Evolutionary conservation across 1,140 invertebrate genomes (phyloP).

Genomic region (Diprion similis): DNA sequence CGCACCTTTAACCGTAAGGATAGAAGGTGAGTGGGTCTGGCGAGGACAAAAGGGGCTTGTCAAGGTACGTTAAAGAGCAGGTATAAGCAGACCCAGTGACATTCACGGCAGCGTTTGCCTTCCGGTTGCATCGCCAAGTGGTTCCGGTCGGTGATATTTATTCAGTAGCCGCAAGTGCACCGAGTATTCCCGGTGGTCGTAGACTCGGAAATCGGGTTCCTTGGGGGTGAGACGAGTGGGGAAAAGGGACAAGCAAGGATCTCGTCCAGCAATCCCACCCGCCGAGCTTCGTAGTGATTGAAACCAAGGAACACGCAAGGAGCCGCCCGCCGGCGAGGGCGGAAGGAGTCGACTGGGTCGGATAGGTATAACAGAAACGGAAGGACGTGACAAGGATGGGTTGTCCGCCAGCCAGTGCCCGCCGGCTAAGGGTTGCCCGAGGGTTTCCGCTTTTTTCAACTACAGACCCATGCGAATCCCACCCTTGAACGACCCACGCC

Average conservation of each 20-base stretch:
- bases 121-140: slow-evolving; percentile 6
- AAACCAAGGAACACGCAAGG: background rate
- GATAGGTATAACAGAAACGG: background rate
- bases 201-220: background rate
- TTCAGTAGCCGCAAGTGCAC: background rate
- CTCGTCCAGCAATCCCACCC: background rate
- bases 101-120: background rate
- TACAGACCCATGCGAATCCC: background rate
- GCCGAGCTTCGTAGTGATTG: background rate
- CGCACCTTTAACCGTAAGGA: too few species aligned
- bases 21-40: background rate
- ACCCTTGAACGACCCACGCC: too few species aligned
- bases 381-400: slow-evolving; percentile 2
- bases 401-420: background rate
- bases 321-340: background rate
- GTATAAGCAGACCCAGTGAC: background rate
- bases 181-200: background rate
- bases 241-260: background rate
- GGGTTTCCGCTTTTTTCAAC: slow-evolving; percentile 1
- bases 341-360: background rate
- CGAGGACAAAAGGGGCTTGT: background rate
- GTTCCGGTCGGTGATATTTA: background rate
- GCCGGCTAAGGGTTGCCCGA: background rate
- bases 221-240: background rate
- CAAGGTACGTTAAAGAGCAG: background rate